Conservation (phyloP, 2,797 vertebrate species). For the Leucoraja ocellata region DNA sequence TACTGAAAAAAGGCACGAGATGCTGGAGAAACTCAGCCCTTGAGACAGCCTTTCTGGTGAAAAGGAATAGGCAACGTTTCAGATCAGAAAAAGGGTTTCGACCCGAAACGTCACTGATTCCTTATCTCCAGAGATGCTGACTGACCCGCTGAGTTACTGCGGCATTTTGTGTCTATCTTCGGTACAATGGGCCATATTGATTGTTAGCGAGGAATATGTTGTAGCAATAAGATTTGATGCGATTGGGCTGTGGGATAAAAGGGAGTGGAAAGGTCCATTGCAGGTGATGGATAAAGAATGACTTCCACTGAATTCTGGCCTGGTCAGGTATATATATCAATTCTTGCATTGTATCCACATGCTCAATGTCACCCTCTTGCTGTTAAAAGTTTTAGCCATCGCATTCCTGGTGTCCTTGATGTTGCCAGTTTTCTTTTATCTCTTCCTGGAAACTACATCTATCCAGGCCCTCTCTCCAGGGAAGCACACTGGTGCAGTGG, state of each 20-base stretch:
- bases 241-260: background rate
- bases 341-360: background rate
- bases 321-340: background rate
- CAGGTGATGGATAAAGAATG: background rate
- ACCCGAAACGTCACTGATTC: too few relatives aligned
- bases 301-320: background rate
- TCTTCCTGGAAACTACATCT: background rate
- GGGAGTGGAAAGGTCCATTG: background rate
- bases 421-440: background rate
- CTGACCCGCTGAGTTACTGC: too few relatives aligned
- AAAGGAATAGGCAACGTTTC: too few relatives aligned
- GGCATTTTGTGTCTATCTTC: too few relatives aligned
- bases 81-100: too few relatives aligned
- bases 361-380: background rate
- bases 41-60: too few relatives aligned
- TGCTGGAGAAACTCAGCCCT: too few relatives aligned
- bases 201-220: background rate
- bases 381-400: background rate
- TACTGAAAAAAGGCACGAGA: too few relatives aligned
- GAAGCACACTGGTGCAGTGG: background rate
- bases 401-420: background rate
- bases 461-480: background rate
- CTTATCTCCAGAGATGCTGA: too few relatives aligned
- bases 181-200: background rate
- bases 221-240: background rate